Evolutionary conservation across 1,140 invertebrate species (phyloP), one percentile per base, ranked within the genome.

Genomic region (Nephila pilipes): DNA sequence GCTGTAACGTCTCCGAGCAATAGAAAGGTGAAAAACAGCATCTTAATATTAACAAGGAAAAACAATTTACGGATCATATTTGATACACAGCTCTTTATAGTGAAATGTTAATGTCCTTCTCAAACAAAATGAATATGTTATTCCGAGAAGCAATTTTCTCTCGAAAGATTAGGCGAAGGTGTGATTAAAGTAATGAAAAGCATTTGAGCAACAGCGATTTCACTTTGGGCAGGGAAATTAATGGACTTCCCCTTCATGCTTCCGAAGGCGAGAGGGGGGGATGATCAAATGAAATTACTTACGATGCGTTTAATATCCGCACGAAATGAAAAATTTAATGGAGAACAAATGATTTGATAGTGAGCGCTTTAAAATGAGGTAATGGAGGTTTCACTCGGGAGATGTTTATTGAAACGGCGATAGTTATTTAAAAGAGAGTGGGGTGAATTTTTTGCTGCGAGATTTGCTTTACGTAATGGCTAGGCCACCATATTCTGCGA

Each of bases 131-230:
- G 14, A 75, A 25, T 12, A 65, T n/a, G 4, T 29, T 29, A 69
- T 16, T 65, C n/a, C 6, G n/a, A 25, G 63, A 65, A 46, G n/a
- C 63, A n/a, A 16, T 16, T 46, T 16, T 18, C 29, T 20, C 4
- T 29, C 32, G 18, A 36, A 75, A 32, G 29, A 29, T 29, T 6
- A 14, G 14, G 18, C 2, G 16, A 25, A 75, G 25, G 18, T 22
- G 69, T 75, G 29, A 75, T 75, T 75, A 75, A 12, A 75, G 69
- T 36, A 75, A 75, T 75, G 69, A 75, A 75, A 75, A 75, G 16
- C 32, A 75, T 75, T 75, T 75, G 65, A 25, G 32, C 29, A 75
- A 75, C 29, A 75, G 25, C 8, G 65, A 75, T 75, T 75, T 75
- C 69, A 36, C 29, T 36, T 75, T 32, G 20, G 36, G 29, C 29